These are phyloP conservation scores for Calliphora vicina DNA, from an alignment of 1,140 invertebrate species.

Conservation along the genomic window DNA sequence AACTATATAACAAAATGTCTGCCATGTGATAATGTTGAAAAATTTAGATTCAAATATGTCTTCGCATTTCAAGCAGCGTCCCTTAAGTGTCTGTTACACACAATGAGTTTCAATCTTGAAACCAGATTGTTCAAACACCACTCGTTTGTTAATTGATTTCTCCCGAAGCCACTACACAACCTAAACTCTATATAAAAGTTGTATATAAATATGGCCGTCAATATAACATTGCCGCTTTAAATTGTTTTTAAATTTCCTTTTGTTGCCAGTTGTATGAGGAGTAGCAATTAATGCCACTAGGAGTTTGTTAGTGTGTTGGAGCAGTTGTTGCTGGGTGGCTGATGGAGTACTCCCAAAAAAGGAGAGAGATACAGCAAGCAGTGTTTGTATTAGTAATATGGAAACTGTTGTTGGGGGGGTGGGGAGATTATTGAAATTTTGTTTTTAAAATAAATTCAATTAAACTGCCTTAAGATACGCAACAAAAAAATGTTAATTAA, in stretches of 20 bases:
- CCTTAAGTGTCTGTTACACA: neutral
- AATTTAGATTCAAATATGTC: too few relatives aligned
- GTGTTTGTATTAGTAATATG: neutral
- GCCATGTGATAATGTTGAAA: neutral
- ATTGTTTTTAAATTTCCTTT: too few relatives aligned
- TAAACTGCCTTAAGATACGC: slow-evolving; percentile 1
- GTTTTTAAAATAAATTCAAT: neutral
- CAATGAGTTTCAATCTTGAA: neutral
- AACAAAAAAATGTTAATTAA: neutral
- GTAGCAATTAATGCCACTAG: neutral
- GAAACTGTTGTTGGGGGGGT: neutral
- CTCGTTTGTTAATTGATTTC: slow-evolving; percentile 11
- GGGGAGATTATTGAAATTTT: neutral
- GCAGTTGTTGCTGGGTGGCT: too few relatives aligned
- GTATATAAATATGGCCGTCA: neutral
- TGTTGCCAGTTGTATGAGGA: neutral
- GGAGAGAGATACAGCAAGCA: too few relatives aligned
- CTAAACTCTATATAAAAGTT: too few relatives aligned
- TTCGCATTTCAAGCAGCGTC: too few relatives aligned
- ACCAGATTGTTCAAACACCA: neutral
- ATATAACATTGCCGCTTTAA: neutral
- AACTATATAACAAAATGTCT: neutral
- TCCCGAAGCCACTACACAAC: neutral
- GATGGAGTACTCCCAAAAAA: too few relatives aligned
- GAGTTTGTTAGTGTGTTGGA: too few relatives aligned